These are phyloP conservation scores for Caracal caracal DNA, from an alignment of 2,113 vertebrate genomes.

Conservation along the genomic window DNA sequence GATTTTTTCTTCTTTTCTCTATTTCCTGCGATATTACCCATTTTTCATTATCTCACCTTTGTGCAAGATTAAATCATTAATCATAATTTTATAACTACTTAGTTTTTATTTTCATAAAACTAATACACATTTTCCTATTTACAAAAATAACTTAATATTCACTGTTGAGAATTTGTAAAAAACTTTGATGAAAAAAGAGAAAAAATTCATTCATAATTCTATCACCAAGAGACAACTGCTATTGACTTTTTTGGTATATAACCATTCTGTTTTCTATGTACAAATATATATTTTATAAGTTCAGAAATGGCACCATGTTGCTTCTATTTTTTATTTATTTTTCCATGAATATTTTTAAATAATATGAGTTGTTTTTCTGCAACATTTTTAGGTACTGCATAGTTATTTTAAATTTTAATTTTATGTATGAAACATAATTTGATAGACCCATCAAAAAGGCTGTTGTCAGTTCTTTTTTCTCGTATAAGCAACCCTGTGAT, in stretches of 20 bases:
- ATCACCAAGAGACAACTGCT: not conserved
- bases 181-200: not conserved
- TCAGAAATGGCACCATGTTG: not conserved
- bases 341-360: slow-evolving; percentile 23
- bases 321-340: not conserved
- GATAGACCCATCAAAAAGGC: not conserved
- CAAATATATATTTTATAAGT: not conserved
- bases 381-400: not conserved
- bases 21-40: not conserved
- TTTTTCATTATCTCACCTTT: not conserved
- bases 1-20: not conserved
- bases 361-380: not conserved
- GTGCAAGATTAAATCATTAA: not conserved
- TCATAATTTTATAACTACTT: not conserved
- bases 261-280: not conserved
- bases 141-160: not conserved
- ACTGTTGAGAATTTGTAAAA: not conserved
- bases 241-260: not conserved
- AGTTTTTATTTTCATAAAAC: not conserved
- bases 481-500: not conserved
- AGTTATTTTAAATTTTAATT: slow-evolving; percentile 44
- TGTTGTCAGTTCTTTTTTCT: not conserved
- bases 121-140: not conserved
- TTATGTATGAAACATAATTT: slow-evolving; percentile 30
- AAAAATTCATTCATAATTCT: not conserved